Percentiles rank a stretch among this genome's conserved stretches.
phyloP scores from a whole-genome alignment of 2,888 invertebrate genomes.

The Eucriotettix oculatus region DNA sequence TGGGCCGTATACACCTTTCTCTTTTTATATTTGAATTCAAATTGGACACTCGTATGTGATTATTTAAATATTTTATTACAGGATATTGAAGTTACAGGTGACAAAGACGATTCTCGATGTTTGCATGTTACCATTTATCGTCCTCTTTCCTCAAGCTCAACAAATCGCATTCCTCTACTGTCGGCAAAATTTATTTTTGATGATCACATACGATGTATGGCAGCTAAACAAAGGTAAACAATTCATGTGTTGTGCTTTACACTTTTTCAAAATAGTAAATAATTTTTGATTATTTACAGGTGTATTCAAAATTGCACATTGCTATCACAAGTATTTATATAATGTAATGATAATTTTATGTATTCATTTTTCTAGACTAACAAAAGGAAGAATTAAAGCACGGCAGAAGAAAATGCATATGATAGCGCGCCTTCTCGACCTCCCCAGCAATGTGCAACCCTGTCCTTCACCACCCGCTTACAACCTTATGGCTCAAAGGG shows the following conservation, averaged over 20 bases:
- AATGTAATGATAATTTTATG: neutral
- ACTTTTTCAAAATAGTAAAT: too few relatives aligned
- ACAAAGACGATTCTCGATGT: conserved; percentile 91
- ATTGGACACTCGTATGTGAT: neutral
- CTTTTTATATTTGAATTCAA: neutral
- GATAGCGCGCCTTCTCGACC: conserved; percentile 81
- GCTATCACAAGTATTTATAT: neutral
- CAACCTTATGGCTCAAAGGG: conserved; percentile 14
- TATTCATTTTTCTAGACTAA: conserved; percentile 20
- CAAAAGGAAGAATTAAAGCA: conserved; percentile 76
- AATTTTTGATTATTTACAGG: neutral
- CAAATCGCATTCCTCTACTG: conserved; percentile 60
- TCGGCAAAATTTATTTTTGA: conserved; percentile 92
- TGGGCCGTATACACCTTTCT: neutral
- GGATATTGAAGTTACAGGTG: conserved; percentile 87
- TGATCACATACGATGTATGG: conserved; percentile 98
- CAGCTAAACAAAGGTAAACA: conserved; percentile 81
- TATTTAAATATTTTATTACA: conserved; percentile 28
- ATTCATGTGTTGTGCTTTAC: too few relatives aligned
- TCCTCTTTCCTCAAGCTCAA: conserved; percentile 41
- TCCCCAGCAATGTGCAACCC: conserved; percentile 34
- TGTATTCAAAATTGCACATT: neutral
- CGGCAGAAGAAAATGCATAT: conserved; percentile 94
- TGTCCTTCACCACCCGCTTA: conserved; percentile 22
- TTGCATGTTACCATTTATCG: conserved; percentile 87